These are phyloP conservation scores for Mesorhabditis belari DNA, from an alignment of 2,888 invertebrate species.

Conservation along the genomic window DNA sequence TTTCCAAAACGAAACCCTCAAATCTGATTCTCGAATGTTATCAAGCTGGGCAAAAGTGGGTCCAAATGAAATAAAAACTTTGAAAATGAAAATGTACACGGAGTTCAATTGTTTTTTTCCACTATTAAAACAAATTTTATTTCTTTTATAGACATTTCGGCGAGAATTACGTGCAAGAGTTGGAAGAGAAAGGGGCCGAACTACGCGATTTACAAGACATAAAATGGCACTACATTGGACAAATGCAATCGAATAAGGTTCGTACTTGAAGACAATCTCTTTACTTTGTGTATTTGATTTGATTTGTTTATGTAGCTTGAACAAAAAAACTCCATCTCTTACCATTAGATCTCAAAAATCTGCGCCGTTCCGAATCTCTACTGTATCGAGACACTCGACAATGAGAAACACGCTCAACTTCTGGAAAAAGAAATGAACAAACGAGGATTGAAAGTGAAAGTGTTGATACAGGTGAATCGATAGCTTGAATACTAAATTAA, in stretches of 20 bases:
- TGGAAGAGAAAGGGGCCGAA: conserved; percentile 28
- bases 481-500: conserved; percentile 54
- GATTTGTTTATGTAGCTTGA: neutral
- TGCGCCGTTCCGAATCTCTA: conserved; percentile 65
- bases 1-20: conserved; percentile 81
- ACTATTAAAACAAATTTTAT: neutral
- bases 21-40: conserved; percentile 68
- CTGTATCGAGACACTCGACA: conserved; percentile 82
- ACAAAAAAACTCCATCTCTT: conserved; percentile 44
- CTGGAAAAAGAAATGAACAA: conserved; percentile 65
- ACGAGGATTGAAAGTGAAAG: conserved; percentile 43
- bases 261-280: conserved; percentile 60
- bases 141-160: conserved; percentile 75
- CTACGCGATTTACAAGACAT: conserved; percentile 65
- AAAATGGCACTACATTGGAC: conserved; percentile 95
- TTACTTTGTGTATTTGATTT: neutral
- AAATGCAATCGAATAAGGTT: conserved; percentile 85
- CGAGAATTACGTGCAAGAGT: conserved; percentile 60
- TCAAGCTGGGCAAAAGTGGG: conserved; percentile 69
- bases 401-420: conserved; percentile 68
- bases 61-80: too few species aligned
- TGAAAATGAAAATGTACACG: too few species aligned
- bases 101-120: too few species aligned
- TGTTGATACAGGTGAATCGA: conserved; percentile 9
- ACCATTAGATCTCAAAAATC: conserved; percentile 41